Evolutionary conservation across 2,888 invertebrate genomes (phyloP), one percentile per base, ranked within the genome.

Genomic region (Villa cingulata): DNA sequence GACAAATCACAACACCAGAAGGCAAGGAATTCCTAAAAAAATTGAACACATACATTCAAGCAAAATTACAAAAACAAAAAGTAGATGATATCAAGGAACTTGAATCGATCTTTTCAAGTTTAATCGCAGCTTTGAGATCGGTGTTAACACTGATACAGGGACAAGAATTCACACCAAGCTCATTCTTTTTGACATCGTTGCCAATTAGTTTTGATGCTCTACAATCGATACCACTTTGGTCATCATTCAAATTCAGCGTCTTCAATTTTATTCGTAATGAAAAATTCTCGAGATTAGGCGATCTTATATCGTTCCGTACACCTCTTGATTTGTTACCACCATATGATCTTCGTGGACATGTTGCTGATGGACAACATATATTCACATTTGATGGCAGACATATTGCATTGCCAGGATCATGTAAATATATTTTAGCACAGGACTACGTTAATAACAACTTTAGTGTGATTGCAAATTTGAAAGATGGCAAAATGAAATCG

Each of bases 401-500:
- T 62, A 71, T 83, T 54, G 81, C 83, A 9, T 83, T 89, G 74
- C 81, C 81, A 0, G 90, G 89, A 37, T 75, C 74, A 43, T 94
- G 94, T 72, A 82, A 81, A 61, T 92, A 92, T 66, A 71, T 92
- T 1, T 70, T 94, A 7, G 83, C 83, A 0, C 82, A 86, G 58
- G 94, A 95, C 67, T 81, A 83, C 58, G 76, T 81, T 16, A 83
- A 91, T 64, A 80, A 86, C 51, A 88, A 90, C 73, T 94, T 95
- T 74, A 82, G 86, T 1, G 73, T 92, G 9, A 72, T 82, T 45
- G 77, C 81, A 14, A 83, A 83, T 58, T 76, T 86, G 46, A 73
- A 75, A 37, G 77, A 80, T 53, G 83, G 83, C n/a, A 73, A 73
- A 42, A 71, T 86, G 18, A 76, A 78, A 56, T 74, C 81, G 1